These are phyloP conservation scores for Cygnus buccinator DNA, from an alignment of 2,113 vertebrate species.

Conservation along the genomic window DNA sequence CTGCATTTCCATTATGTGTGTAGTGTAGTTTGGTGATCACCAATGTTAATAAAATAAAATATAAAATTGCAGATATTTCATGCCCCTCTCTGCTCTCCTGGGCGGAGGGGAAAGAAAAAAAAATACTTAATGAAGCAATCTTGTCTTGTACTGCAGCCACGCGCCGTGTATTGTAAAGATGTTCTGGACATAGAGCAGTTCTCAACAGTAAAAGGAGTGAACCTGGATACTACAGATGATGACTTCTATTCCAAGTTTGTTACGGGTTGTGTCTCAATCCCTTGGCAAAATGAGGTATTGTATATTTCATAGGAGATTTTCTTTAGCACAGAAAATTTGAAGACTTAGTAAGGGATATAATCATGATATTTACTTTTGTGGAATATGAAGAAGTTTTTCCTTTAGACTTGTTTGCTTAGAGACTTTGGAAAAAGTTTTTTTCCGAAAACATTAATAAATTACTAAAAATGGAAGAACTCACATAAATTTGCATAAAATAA, in stretches of 20 bases:
- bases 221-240: constrained; percentile 87
- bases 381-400: background rate
- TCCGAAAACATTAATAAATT: background rate
- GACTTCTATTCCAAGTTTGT: constrained; percentile 91
- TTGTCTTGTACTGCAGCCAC: constrained; percentile 81
- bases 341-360: background rate
- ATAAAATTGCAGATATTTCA: background rate
- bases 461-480: background rate
- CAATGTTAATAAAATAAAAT: background rate
- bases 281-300: constrained; percentile 95
- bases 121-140: constrained; percentile 8
- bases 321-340: background rate
- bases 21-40: background rate
- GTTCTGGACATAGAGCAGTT: constrained; percentile 90
- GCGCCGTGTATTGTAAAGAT: constrained; percentile 91
- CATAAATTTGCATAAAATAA: background rate
- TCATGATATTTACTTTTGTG: background rate
- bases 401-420: background rate
- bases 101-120: background rate
- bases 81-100: background rate
- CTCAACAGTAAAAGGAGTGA: constrained; percentile 90
- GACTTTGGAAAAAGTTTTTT: background rate
- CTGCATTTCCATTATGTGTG: background rate
- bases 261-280: constrained; percentile 92
- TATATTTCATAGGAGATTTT: background rate